Conservation (phyloP, 2,113 vertebrate species). For the Baryphthengus martii region DNA sequence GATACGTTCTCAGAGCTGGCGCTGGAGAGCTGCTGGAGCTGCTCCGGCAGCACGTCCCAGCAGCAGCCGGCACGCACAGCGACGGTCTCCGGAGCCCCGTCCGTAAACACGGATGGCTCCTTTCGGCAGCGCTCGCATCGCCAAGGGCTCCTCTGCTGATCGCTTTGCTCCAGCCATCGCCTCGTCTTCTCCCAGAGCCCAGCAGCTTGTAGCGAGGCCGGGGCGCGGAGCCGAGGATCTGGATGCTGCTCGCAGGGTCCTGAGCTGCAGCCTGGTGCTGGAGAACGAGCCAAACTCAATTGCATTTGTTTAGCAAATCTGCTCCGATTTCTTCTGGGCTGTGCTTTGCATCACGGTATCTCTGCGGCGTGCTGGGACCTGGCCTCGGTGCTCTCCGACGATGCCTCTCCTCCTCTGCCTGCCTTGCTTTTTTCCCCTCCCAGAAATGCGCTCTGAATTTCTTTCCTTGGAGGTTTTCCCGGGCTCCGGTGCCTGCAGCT, state of each 20-base stretch:
- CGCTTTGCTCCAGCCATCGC: background rate
- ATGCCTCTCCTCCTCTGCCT: background rate
- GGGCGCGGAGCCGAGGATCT: background rate
- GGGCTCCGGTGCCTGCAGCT: background rate
- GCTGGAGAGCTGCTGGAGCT: background rate
- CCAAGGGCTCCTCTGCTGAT: background rate
- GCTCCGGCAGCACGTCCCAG: background rate
- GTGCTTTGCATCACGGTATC: background rate
- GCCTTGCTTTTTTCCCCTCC: background rate
- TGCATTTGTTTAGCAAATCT: background rate
- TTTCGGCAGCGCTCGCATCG: background rate
- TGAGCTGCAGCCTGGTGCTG: background rate
- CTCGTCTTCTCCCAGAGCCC: too few relatives aligned
- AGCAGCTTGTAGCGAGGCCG: fast-evolving
- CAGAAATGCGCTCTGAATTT: background rate
- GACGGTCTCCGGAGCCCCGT: background rate
- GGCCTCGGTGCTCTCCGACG: fast-evolving
- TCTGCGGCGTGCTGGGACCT: background rate
- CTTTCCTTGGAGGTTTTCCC: background rate
- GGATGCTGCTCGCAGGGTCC: background rate
- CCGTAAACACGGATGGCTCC: background rate
- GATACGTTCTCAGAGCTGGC: background rate
- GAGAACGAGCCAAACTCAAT: background rate
- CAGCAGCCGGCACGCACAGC: background rate
- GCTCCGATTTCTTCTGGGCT: background rate